These are phyloP conservation scores for Chrysochloris asiatica DNA, from an alignment of 2,113 vertebrate species.

Conservation along the genomic window DNA sequence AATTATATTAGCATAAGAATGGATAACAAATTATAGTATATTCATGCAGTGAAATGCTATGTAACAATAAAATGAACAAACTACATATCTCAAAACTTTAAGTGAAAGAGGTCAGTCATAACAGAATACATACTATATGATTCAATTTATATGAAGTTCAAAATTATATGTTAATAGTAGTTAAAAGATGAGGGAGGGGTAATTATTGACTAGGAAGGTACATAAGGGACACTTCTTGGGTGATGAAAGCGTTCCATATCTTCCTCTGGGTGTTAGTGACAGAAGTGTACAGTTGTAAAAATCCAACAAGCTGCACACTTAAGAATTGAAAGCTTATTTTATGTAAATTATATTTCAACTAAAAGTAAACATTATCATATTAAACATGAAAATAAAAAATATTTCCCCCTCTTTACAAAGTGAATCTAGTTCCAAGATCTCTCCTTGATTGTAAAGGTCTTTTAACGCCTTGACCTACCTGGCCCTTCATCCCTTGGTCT, in stretches of 20 bases:
- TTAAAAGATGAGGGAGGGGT: neutral
- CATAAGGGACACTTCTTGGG: neutral
- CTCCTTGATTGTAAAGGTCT: neutral
- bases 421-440: neutral
- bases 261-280: neutral
- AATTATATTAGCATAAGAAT: slow-evolving; percentile 13
- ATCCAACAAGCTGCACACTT: slow-evolving; percentile 21
- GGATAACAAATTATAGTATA: neutral
- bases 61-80: slow-evolving; percentile 3
- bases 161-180: neutral
- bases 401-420: slow-evolving; percentile 5
- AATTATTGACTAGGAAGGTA: slow-evolving; percentile 21
- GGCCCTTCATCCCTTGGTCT: neutral
- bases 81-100: neutral
- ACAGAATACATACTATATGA: neutral
- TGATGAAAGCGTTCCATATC: neutral
- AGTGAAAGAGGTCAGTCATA: neutral
- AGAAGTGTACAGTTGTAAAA: neutral
- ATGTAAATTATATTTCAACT: neutral
- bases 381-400: slow-evolving; percentile 11
- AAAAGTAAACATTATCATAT: slow-evolving; percentile 5
- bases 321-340: slow-evolving; percentile 44
- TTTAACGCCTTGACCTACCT: neutral
- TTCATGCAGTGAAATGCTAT: neutral
- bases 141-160: slow-evolving; percentile 8